Conservation (phyloP, 2,113 vertebrate species). For the Hemiscyllium ocellatum region DNA sequence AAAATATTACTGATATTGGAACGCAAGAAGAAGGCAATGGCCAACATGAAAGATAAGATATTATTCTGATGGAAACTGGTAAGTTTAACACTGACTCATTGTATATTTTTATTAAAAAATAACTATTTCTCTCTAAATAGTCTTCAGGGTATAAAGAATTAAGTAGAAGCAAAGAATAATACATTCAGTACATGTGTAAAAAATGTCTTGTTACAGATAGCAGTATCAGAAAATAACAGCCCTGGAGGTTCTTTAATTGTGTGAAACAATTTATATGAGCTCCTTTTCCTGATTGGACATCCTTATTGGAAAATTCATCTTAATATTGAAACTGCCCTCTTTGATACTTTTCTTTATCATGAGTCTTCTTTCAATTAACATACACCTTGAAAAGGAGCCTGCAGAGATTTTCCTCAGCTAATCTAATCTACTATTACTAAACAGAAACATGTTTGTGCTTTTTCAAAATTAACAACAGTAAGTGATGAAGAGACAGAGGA, state of each 20-base stretch:
- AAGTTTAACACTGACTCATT: not conserved
- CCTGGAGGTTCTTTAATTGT: not conserved
- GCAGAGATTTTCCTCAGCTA: not conserved
- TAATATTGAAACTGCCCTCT: not conserved
- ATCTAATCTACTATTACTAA: not conserved
- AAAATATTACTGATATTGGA: not conserved
- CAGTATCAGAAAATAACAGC: not conserved
- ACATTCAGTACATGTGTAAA: not conserved
- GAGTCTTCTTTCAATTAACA: not conserved
- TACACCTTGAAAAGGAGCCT: not conserved
- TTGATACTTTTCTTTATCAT: not conserved
- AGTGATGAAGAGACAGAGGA: not conserved
- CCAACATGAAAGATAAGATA: not conserved
- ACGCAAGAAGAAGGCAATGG: not conserved
- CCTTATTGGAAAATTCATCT: conserved; percentile 5
- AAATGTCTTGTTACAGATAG: not conserved
- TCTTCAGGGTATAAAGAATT: not conserved
- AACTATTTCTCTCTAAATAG: not conserved
- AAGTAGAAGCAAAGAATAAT: not conserved
- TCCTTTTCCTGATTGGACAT: not conserved
- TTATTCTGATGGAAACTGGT: not conserved
- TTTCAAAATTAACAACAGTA: not conserved
- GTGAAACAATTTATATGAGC: not conserved
- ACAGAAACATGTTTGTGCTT: not conserved
- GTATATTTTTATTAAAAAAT: not conserved